Evolutionary conservation across 2,888 invertebrate genomes (phyloP), one percentile per base, ranked within the genome.

Genomic region (Brassicogethes aeneus): DNA sequence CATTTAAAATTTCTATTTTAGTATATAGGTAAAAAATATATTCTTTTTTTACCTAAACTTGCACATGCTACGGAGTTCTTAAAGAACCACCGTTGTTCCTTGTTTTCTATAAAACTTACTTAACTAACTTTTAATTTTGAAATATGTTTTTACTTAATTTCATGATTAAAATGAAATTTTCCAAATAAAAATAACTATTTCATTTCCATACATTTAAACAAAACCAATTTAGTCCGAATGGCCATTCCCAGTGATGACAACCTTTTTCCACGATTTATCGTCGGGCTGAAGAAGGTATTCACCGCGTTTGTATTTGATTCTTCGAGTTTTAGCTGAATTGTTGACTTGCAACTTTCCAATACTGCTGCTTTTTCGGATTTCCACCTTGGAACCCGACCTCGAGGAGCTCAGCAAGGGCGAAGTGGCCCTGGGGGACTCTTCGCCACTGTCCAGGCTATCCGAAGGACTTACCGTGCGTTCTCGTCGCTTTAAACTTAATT

Each of bases 401-500:
- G 51, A 68, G 50, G 72, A 55, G 56, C 12, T 50, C 2, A 78
- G 68, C 2, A 80, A 63, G 1, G 81, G 81, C 2, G 80, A 80
- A 16, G 80, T 80, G 32, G 78, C 79, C 56, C 76, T 73, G 15
- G 79, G 78, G 12, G 79, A 80, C 54, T 79, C 77, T 53, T 76
- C 75, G 36, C 78, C 77, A 50, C 70, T 64, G 31, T 59, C 60
- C 30, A 54, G 42, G 50, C 71, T 72, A 47, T 73, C 73, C 16
- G 71, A 68, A 15, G 69, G 71, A 50, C 70, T 71, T 14, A 67
- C 53, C 51, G 73, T 70, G 53, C 71, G 74, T 58, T 80, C 79
- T 53, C 77, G 78, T 63, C 77, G 74, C 65, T 82, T 80, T 53
- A 85, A 68, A 58, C 82, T 84, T 57, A 79, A 73, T 59, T 85